These are phyloP conservation scores for Notolepis coatsorum DNA, from an alignment of 2,797 vertebrate species.

Conservation along the genomic window DNA sequence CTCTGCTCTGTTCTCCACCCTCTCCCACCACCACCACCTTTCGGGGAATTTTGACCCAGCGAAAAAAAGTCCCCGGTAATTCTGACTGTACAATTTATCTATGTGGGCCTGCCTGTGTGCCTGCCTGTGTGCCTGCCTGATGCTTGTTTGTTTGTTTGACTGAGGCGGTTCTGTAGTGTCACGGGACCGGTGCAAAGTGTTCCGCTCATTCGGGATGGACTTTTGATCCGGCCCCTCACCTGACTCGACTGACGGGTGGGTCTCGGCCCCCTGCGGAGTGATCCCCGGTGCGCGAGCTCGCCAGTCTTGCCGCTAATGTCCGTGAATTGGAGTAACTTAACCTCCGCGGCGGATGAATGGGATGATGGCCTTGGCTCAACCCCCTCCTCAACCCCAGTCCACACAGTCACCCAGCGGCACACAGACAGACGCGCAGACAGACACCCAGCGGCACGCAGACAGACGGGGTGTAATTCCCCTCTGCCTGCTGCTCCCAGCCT, in stretches of 20 bases:
- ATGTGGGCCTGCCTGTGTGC: not conserved
- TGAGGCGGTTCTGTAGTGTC: slow-evolving; percentile 1
- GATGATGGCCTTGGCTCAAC: slow-evolving; percentile 34
- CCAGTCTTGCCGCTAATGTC: no score
- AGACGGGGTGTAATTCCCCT: slow-evolving; percentile 63
- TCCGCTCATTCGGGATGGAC: not conserved
- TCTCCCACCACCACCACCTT: slow-evolving; percentile 44
- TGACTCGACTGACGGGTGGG: not conserved
- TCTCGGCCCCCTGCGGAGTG: no score
- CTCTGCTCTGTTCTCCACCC: slow-evolving; percentile 45
- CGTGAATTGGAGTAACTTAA: slow-evolving; percentile 43
- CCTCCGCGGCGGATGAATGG: slow-evolving; percentile 20
- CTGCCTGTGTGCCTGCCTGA: no score
- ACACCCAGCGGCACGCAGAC: slow-evolving; percentile 45
- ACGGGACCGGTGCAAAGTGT: slow-evolving; percentile 48
- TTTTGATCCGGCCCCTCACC: not conserved
- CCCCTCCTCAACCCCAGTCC: slow-evolving; percentile 47
- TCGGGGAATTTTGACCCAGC: slow-evolving; percentile 56
- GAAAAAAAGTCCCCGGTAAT: slow-evolving; percentile 53
- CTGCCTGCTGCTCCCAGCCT: slow-evolving; percentile 34
- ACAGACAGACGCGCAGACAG: slow-evolving; percentile 15
- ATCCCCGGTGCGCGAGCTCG: no score
- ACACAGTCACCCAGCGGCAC: slow-evolving; percentile 52
- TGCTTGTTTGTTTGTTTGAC: no score
- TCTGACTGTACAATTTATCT: slow-evolving; percentile 57